These are phyloP conservation scores for Chrysogorgia sp. DNA, from an alignment of 92 coral and sea anemone species.

Conservation along the genomic window DNA sequence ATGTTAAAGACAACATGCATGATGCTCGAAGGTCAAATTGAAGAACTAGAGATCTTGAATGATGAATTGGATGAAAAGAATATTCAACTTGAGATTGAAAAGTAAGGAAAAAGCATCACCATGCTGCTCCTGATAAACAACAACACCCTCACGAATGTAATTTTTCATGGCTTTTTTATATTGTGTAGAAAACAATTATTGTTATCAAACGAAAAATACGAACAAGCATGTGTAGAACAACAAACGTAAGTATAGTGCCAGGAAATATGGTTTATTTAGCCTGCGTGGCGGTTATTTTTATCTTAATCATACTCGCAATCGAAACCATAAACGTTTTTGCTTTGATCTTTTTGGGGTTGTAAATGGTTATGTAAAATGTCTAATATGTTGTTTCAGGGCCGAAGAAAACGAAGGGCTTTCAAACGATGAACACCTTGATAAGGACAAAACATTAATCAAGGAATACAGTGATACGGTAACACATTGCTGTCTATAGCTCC, in stretches of 20 bases:
- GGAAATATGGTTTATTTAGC: neutral
- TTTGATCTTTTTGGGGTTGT: no score
- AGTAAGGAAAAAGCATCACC: slow-evolving; percentile 46
- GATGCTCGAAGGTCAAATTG: slow-evolving; percentile 96
- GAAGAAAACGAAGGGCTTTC: slow-evolving; percentile 35
- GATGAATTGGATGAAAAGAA: slow-evolving; percentile 87
- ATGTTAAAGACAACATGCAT: slow-evolving; percentile 95
- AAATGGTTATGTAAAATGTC: no score
- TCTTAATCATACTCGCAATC: no score
- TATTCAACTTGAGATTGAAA: slow-evolving; percentile 68
- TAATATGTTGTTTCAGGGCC: neutral
- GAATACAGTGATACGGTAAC: slow-evolving; percentile 87
- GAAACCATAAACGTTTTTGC: no score
- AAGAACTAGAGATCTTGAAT: slow-evolving; percentile 88
- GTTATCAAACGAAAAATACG: slow-evolving; percentile 35
- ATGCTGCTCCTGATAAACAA: neutral
- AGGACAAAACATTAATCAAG: slow-evolving; percentile 74
- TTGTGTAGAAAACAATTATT: slow-evolving; percentile 20
- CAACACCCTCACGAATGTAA: no score
- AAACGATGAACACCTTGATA: slow-evolving; percentile 78
- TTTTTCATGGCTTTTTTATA: no score
- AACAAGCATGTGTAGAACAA: slow-evolving; percentile 6
- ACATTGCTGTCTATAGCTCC: neutral
- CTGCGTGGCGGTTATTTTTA: neutral
- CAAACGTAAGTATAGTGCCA: neutral